These are phyloP conservation scores for Pyrochroa serraticornis DNA, from an alignment of 2,888 invertebrate species.

Conservation along the genomic window DNA sequence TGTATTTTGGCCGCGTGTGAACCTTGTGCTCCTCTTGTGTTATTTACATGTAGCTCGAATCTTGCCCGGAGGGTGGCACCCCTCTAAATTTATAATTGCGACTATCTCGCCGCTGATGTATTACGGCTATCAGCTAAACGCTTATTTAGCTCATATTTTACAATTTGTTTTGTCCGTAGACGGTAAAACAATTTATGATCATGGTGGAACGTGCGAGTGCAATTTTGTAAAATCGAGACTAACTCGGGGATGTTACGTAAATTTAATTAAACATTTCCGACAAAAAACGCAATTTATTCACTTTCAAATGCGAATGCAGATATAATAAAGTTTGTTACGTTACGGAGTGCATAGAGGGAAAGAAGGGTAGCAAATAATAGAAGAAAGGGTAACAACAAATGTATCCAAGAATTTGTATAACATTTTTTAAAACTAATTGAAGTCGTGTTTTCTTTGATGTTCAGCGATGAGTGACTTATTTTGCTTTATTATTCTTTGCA, in stretches of 20 bases:
- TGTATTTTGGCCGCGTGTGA: constrained; percentile 27
- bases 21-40: constrained; percentile 12
- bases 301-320: neutral
- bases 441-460: constrained; percentile 47
- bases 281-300: constrained; percentile 14
- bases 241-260: neutral
- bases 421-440: constrained; percentile 46
- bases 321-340: neutral
- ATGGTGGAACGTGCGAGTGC: neutral
- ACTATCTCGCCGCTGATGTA: constrained; percentile 33
- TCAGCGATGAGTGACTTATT: constrained; percentile 41
- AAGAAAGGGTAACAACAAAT: neutral
- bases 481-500: constrained; percentile 42
- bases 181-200: constrained; percentile 10
- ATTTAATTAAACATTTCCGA: constrained; percentile 2
- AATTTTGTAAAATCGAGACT: constrained; percentile 14
- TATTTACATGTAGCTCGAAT: constrained; percentile 32
- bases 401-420: constrained; percentile 37
- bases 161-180: constrained; percentile 27
- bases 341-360: neutral
- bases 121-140: constrained; percentile 35
- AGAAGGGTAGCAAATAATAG: neutral
- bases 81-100: constrained; percentile 38
- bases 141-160: constrained; percentile 33
- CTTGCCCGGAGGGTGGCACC: constrained; percentile 30